Conservation (phyloP, 1,140 invertebrate species). For the Rhagoletis pomonella region DNA sequence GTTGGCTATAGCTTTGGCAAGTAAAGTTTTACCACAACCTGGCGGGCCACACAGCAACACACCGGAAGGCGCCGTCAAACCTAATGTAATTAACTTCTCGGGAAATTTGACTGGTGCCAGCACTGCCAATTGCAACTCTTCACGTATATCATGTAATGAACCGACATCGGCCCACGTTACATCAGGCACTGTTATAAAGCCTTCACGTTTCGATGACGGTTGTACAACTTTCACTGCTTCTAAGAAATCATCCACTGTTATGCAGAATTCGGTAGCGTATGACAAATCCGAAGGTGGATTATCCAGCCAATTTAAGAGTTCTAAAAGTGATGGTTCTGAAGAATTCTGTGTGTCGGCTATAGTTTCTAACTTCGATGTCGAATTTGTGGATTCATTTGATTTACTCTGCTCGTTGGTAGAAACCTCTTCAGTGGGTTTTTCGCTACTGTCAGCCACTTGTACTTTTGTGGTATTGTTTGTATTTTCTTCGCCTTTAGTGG, state of each 20-base stretch:
- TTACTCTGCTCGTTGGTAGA: background rate
- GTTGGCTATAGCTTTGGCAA: slow-evolving; percentile 96
- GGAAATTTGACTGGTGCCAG: slow-evolving; percentile 93
- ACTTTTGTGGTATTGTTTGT: background rate
- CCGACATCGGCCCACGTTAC: slow-evolving; percentile 98
- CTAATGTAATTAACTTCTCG: slow-evolving; percentile 85
- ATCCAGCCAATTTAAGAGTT: slow-evolving; percentile 77
- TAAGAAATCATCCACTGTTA: slow-evolving; percentile 85
- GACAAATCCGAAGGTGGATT: slow-evolving; percentile 67
- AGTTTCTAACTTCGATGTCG: background rate
- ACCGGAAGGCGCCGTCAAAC: slow-evolving; percentile 87
- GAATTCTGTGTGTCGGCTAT: slow-evolving; percentile 49
- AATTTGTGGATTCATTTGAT: background rate
- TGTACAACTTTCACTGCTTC: slow-evolving; percentile 88
- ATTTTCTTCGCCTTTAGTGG: background rate
- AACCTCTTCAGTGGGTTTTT: background rate
- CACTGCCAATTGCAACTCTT: slow-evolving; percentile 93
- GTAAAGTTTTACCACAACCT: slow-evolving; percentile 92
- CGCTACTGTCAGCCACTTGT: slow-evolving; percentile 21
- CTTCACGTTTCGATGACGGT: slow-evolving; percentile 96
- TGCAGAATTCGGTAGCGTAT: slow-evolving; percentile 76
- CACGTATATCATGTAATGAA: slow-evolving; percentile 89
- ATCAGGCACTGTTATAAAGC: slow-evolving; percentile 97
- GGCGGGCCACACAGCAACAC: slow-evolving; percentile 95
- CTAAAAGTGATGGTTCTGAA: slow-evolving; percentile 67